phyloP scores from a whole-genome alignment of 1,140 invertebrate genomes.

The Drosophila cardini region DNA sequence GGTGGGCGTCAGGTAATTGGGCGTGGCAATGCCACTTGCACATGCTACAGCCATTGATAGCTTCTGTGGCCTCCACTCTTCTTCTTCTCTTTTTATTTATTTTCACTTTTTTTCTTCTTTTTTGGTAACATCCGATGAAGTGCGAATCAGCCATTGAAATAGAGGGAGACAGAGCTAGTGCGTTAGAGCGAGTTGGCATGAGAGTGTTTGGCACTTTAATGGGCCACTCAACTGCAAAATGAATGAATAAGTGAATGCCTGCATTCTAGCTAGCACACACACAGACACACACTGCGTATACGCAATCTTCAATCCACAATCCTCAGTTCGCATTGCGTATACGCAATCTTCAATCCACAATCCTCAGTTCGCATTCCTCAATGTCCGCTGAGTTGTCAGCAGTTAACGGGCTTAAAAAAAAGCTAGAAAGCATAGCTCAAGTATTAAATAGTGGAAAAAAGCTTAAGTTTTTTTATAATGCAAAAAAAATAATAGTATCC shows the following conservation, averaged over 20 bases:
- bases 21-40: constrained; percentile 55
- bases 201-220: constrained; percentile 36
- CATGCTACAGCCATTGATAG: constrained; percentile 57
- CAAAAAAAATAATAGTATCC: too few relatives aligned
- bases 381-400: neutral
- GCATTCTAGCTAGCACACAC: constrained; percentile 7
- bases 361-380: constrained; percentile 5
- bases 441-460: too few relatives aligned
- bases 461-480: too few relatives aligned
- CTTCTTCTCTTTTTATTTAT: constrained; percentile 5
- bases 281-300: constrained; percentile 46
- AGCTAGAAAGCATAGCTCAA: too few relatives aligned
- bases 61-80: constrained; percentile 55
- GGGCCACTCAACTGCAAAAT: constrained; percentile 39
- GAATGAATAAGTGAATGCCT: constrained; percentile 36
- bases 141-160: constrained; percentile 50
- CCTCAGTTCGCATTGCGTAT: constrained; percentile 38
- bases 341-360: constrained; percentile 25
- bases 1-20: constrained; percentile 59
- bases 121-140: constrained; percentile 57
- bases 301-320: constrained; percentile 27
- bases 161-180: neutral
- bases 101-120: neutral
- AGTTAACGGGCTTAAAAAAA: too few relatives aligned
- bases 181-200: neutral